Base-by-base conservation (phyloP, 2,113 vertebrate species). In the Calonectris borealis region DNA sequence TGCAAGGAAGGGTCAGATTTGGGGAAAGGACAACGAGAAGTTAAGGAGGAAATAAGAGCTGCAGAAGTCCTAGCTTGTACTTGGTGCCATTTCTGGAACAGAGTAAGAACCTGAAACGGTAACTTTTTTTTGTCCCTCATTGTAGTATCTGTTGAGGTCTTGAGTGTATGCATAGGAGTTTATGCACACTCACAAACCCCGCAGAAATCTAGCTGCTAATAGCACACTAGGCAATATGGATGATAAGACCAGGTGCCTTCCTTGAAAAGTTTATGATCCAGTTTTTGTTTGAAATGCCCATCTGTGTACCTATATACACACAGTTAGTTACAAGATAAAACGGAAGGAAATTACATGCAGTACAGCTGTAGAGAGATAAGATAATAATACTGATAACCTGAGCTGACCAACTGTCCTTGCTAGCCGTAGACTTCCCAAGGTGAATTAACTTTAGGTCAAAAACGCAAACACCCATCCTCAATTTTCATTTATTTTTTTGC, bases 361-460 rank as follows among this genome's bases (percentile, higher is more conserved):
- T 61, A 54, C 46, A 51, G 46, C 78, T 46, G 13, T 4, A 22
- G 46, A 76, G 46, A 90, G 91, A 87, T 91, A 94, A 95, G 86
- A 76, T 82, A 86, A 3, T 52, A 85, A 42, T n/a, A 49, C 2
- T 31, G 88, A 96, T 94, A 93, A 92, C 83, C 92, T 18, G 40
- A 93, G 64, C 51, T 94, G 88, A 90, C 93, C 93, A 95, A 86
- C 58, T 78, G 79, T 83, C 92, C 90, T 55, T 86, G 64, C 21
- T 86, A 76, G 22, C 88, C 92, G 92, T 46, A 93, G 62, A 32
- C 38, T 92, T 58, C 51, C 46, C 71, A 79, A 85, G 58, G 70
- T 77, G 58, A 96, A 94, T 78, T 84, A 90, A 88, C 86, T 94
- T 94, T 8, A 58, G 18, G 48, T 88, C 68, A 90, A 91, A 94